Evolutionary conservation across 2,113 vertebrate species (phyloP).

Genomic region (Pluvialis apricaria): DNA sequence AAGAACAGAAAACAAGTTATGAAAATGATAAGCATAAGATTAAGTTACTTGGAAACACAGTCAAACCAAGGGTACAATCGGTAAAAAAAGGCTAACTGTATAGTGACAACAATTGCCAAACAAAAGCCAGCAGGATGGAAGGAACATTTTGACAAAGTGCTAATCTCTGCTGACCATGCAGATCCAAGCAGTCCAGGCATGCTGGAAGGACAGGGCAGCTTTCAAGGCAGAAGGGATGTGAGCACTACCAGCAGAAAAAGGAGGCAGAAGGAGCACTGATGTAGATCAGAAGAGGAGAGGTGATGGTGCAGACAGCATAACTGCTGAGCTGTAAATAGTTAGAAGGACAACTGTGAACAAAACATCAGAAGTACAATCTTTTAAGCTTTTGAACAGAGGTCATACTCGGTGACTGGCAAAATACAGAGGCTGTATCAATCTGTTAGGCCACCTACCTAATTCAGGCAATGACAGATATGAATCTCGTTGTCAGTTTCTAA

Average conservation of each 20-base stretch:
- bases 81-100: not conserved
- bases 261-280: not conserved
- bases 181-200: not conserved
- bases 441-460: not conserved
- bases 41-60: not conserved
- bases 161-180: not conserved
- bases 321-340: slow-evolving; percentile 36
- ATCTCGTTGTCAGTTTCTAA: not conserved
- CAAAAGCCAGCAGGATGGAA: not conserved
- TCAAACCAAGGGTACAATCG: not conserved
- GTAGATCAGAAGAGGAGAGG: not conserved
- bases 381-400: not conserved
- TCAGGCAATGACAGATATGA: not conserved
- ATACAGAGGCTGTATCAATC: not conserved
- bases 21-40: not conserved
- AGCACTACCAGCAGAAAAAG: not conserved
- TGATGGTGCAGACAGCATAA: not conserved
- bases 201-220: not conserved
- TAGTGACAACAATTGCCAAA: not conserved
- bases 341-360: not conserved
- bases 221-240: not conserved
- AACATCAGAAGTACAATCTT: not conserved
- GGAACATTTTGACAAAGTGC: slow-evolving; percentile 1
- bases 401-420: not conserved
- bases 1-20: not conserved